Percentiles rank a stretch among this genome's conserved stretches.
Conservation (phyloP, 2,113 vertebrate genomes). For the Dasyprocta punctata region DNA sequence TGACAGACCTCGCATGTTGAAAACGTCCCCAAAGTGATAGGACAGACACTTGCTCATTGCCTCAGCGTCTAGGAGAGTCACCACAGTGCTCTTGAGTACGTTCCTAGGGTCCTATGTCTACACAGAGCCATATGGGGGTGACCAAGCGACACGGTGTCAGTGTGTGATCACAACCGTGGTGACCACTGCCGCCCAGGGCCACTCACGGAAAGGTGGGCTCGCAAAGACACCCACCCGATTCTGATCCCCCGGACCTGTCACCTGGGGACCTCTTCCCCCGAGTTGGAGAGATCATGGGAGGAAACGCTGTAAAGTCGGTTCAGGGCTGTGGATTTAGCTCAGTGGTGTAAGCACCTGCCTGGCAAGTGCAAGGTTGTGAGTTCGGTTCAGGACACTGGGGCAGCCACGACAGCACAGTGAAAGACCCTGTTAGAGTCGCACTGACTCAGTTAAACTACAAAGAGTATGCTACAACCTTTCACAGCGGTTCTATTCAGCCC, state of each 20-base stretch:
- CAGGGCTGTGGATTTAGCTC: no score
- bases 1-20: neutral
- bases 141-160: no score
- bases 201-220: neutral
- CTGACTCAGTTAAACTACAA: neutral
- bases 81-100: neutral
- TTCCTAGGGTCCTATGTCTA: neutral
- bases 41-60: neutral
- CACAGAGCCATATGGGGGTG: neutral
- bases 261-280: neutral
- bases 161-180: neutral
- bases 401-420: neutral
- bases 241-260: neutral
- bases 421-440: neutral
- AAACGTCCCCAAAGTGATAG: neutral
- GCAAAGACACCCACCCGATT: neutral
- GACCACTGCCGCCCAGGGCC: neutral
- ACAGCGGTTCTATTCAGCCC: neutral
- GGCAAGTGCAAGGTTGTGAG: no score
- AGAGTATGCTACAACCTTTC: no score
- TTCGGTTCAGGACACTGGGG: neutral
- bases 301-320: neutral
- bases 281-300: neutral
- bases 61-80: neutral
- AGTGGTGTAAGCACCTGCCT: no score